These are phyloP conservation scores for Portunus trituberculatus DNA, from an alignment of 1,140 invertebrate genomes.

Conservation along the genomic window DNA sequence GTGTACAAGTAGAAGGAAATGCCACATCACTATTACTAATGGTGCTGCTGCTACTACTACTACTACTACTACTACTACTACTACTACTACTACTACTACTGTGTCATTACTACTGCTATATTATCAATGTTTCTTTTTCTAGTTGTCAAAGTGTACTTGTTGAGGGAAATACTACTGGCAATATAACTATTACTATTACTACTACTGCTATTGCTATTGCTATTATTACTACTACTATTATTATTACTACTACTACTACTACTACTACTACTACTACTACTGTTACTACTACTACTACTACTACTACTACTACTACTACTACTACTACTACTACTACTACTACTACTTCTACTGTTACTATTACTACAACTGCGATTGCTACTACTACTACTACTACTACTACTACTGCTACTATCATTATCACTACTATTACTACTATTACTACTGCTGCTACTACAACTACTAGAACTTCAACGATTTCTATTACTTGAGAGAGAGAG, in stretches of 20 bases:
- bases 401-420: conserved; percentile 4
- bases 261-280: conserved; percentile 1
- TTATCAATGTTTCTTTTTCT: no score
- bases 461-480: not conserved
- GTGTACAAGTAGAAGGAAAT: no score
- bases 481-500: not conserved
- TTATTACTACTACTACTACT: conserved; percentile 11
- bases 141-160: no score
- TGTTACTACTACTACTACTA: not conserved
- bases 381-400: not conserved
- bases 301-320: conserved; percentile 9
- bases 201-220: not conserved
- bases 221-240: not conserved
- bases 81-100: not conserved
- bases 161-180: no score
- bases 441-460: not conserved
- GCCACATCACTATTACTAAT: no score
- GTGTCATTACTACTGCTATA: no score
- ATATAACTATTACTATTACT: not conserved
- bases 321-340: conserved; percentile 16
- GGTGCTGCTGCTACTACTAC: not conserved
- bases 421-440: not conserved
- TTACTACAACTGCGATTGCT: not conserved
- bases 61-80: not conserved
- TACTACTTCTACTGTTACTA: not conserved